phyloP scores from a whole-genome alignment of 2,113 vertebrate species.

The Galbula dea region DNA sequence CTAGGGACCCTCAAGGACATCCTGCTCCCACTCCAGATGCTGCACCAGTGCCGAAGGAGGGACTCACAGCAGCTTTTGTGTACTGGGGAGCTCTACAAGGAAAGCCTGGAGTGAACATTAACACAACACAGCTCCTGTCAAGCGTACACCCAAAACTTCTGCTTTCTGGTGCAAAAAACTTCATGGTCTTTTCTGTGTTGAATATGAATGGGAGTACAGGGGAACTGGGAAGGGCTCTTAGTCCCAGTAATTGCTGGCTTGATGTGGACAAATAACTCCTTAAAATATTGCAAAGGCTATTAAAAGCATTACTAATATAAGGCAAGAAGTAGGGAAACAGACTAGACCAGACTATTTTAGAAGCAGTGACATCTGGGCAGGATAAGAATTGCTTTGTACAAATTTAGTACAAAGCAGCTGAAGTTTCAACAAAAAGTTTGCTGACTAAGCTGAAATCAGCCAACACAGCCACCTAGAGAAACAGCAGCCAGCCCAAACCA shows the following conservation, averaged over 20 bases:
- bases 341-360: conserved; percentile 36
- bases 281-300: neutral
- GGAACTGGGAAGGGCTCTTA: neutral
- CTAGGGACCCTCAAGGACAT: neutral
- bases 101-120: neutral
- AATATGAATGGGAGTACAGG: neutral
- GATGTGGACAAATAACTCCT: neutral
- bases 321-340: conserved; percentile 17
- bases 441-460: neutral
- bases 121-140: neutral
- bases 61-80: neutral
- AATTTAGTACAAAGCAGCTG: conserved; percentile 48
- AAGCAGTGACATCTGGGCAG: conserved; percentile 43
- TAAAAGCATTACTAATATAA: conserved; percentile 9
- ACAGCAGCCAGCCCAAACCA: neutral
- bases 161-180: neutral
- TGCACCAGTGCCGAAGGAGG: neutral
- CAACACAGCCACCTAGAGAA: neutral
- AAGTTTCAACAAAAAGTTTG: neutral
- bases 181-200: neutral
- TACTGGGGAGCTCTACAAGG: neutral
- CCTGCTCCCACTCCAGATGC: neutral
- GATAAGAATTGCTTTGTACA: conserved; percentile 24
- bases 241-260: neutral
- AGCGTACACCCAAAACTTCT: neutral